A percentile compares a stretch with the other conserved stretches of the same genome.
These are phyloP conservation scores for Cylindroiulus punctatus DNA, from an alignment of 2,888 invertebrate species.

Conservation along the genomic window DNA sequence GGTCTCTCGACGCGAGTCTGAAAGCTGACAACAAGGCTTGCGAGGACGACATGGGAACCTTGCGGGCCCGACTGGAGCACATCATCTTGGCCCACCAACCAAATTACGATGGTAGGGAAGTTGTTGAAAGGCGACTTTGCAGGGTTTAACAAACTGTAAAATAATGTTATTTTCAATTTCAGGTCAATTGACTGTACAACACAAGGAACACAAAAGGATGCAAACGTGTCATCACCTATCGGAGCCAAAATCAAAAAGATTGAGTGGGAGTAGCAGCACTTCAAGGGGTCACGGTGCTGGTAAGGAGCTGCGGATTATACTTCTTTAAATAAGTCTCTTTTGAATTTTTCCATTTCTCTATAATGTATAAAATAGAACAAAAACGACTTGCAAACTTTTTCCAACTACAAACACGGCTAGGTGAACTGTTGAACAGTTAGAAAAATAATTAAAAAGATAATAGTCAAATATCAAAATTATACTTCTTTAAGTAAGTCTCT, in stretches of 20 bases:
- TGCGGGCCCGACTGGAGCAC: conserved; percentile 69
- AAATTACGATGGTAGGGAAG: not conserved
- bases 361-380: too few relatives aligned
- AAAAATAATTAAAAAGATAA: too few relatives aligned
- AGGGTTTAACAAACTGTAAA: not conserved
- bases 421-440: too few relatives aligned
- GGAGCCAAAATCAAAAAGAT: conserved; percentile 48
- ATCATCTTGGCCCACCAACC: conserved; percentile 60
- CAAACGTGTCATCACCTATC: conserved; percentile 23
- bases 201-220: not conserved
- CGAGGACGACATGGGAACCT: conserved; percentile 63
- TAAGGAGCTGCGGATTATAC: not conserved
- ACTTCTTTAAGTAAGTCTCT: too few relatives aligned
- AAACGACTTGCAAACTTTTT: too few relatives aligned
- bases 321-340: too few relatives aligned
- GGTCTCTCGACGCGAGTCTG: conserved; percentile 62
- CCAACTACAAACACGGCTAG: too few relatives aligned
- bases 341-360: too few relatives aligned
- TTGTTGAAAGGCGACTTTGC: not conserved
- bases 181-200: not conserved
- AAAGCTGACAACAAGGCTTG: conserved; percentile 61
- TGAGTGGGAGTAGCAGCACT: not conserved
- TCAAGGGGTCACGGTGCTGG: not conserved
- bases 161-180: not conserved
- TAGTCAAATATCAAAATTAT: too few relatives aligned